Evolutionary conservation across 2,113 vertebrate genomes (phyloP), one percentile per base, ranked within the genome.

Genomic region (Sturnus vulgaris): DNA sequence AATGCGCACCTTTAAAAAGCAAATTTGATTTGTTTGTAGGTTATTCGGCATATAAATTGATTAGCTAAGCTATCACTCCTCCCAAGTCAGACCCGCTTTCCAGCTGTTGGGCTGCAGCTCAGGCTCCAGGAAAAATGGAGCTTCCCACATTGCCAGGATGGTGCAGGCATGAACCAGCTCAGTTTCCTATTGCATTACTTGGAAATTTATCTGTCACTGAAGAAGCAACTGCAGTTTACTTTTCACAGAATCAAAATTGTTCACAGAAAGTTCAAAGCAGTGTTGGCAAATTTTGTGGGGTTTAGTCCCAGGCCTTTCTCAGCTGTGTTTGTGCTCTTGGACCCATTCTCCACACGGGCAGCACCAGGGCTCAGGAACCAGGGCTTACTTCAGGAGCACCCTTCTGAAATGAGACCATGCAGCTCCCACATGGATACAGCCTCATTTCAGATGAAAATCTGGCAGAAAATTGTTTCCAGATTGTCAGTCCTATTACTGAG

Each of bases 1-100:
- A 27, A 99, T 97, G 94, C 98, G 81, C 56, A 99, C 98, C 99
- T 99, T 97, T n/a, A 88, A 90, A 96, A 94, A 93, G 42, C 16
- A 87, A 21, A 52, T 83, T 85, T 71, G 40, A 55, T 66, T 88
- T 88, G n/a, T 82, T 21, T 72, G 28, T 60, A 5, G 28, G 6
- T 68, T 84, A 79, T 44, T 84, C 44, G 57, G 71, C 3, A 1
- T 40, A 59, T 22, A 47, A 63, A 68, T 14, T 3, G 42, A 53
- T 72, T 2, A 47, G 50, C 70, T 65, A 27, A 82, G 8, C 24
- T 42, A 25, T 19, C 22, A 4, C 40, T 42, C 50, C 71, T 52
- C 60, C 69, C 56, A 18, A 1, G 20, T 14, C 78, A 65, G 63
- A n/a, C 63, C 82, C 35, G 12, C 44, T 69, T 35, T 15, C 13